phyloP scores from a whole-genome alignment of 2,797 vertebrate species.

The Paratrypauchen microcephalus region DNA sequence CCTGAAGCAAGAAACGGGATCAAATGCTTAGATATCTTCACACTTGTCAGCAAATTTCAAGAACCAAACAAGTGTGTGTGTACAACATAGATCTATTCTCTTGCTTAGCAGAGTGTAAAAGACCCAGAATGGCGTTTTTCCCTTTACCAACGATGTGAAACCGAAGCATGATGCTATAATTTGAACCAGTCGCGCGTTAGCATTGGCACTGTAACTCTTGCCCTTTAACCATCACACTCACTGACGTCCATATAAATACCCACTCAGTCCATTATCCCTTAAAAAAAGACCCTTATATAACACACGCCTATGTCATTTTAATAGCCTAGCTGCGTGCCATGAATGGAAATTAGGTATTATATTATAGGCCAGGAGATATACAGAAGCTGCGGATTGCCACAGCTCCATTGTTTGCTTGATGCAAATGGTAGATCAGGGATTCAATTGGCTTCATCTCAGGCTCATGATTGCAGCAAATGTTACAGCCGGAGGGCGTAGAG shows the following conservation, averaged over 20 bases:
- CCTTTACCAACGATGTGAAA: constrained; percentile 58
- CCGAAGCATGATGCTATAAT: constrained; percentile 34
- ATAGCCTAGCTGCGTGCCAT: constrained; percentile 17
- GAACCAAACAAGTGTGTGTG: constrained; percentile 29
- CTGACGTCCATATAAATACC: constrained; percentile 49
- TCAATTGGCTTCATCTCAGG: constrained; percentile 12
- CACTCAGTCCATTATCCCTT: constrained; percentile 51
- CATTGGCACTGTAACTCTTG: constrained; percentile 27
- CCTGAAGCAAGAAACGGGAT: constrained; percentile 64
- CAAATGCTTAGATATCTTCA: constrained; percentile 58
- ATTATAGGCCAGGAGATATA: constrained; percentile 18
- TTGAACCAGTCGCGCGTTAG: constrained; percentile 9
- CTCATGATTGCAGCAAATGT: constrained; percentile 20
- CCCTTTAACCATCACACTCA: constrained; percentile 37
- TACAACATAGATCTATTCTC: constrained; percentile 43
- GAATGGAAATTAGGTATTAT: constrained; percentile 47
- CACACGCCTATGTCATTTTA: constrained; percentile 43
- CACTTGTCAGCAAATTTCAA: constrained; percentile 59
- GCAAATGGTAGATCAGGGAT: constrained; percentile 17
- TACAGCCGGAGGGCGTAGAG: constrained; percentile 9
- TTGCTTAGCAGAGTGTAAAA: constrained; percentile 55
- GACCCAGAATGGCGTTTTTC: constrained; percentile 64
- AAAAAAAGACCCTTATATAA: constrained; percentile 44
- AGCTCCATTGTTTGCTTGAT: constrained; percentile 29
- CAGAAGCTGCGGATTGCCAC: background rate